A percentile compares a stretch with the other conserved stretches of the same genome.
Evolutionary conservation across 2,888 invertebrate genomes (phyloP).

Genomic region (Phalera bucephala): DNA sequence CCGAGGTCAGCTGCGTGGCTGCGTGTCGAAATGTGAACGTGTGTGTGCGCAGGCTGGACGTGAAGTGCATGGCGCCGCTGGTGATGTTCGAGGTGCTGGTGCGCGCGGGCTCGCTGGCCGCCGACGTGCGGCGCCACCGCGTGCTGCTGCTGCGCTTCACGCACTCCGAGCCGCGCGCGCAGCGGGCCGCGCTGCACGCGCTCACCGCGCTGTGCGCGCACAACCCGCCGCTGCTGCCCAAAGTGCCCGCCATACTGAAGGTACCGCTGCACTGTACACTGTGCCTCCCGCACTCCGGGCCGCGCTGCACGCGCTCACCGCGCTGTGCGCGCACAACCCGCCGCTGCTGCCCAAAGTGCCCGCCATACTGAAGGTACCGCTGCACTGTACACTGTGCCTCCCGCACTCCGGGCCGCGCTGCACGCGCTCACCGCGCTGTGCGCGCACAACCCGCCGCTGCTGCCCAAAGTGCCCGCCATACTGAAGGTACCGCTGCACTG

Average conservation of each 20-base stretch:
- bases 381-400: too few relatives aligned
- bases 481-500: too few relatives aligned
- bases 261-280: slow-evolving; percentile 5
- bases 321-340: too few relatives aligned
- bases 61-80: slow-evolving; percentile 96
- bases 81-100: slow-evolving; percentile 96
- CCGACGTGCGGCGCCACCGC: slow-evolving; percentile 90
- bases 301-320: too few relatives aligned
- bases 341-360: too few relatives aligned
- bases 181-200: slow-evolving; percentile 96
- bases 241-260: slow-evolving; percentile 95
- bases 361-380: too few relatives aligned
- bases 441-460: too few relatives aligned
- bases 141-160: slow-evolving; percentile 91
- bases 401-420: too few relatives aligned
- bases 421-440: too few relatives aligned
- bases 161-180: slow-evolving; percentile 90
- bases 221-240: slow-evolving; percentile 91
- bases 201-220: slow-evolving; percentile 95
- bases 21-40: slow-evolving; percentile 46
- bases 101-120: slow-evolving; percentile 85
- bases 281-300: too few relatives aligned
- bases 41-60: slow-evolving; percentile 86
- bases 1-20: too few relatives aligned
- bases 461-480: too few relatives aligned